phyloP scores from a whole-genome alignment of 1,140 invertebrate genomes.

The Bombus balteatus region DNA sequence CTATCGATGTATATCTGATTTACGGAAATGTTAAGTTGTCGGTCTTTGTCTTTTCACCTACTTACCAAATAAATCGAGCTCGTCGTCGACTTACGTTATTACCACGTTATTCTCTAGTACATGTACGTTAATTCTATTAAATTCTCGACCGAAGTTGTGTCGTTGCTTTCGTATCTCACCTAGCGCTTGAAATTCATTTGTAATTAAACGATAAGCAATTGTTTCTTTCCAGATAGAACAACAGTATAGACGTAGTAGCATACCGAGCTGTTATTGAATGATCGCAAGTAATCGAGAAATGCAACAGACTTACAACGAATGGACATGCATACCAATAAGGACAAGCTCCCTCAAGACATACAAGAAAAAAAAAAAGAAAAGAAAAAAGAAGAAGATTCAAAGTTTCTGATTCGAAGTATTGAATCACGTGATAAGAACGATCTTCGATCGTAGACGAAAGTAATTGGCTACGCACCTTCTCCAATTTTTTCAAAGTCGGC shows the following conservation, averaged over 20 bases:
- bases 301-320: conserved; percentile 25
- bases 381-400: background rate
- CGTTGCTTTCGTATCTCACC: background rate
- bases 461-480: conserved; percentile 88
- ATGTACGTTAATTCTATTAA: no score
- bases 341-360: background rate
- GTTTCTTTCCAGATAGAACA: background rate
- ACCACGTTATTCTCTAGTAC: background rate
- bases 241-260: background rate
- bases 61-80: conserved; percentile 7
- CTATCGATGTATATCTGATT: background rate
- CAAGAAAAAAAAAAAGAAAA: background rate
- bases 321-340: conserved; percentile 28
- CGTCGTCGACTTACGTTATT: background rate
- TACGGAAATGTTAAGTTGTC: background rate
- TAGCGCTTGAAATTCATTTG: background rate
- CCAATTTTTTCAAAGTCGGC: conserved; percentile 94
- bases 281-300: conserved; percentile 19
- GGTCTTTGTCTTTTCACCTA: background rate
- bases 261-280: conserved; percentile 38
- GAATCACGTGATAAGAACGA: background rate
- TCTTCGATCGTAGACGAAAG: background rate
- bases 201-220: conserved; percentile 11
- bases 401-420: background rate
- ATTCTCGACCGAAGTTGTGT: no score